These are phyloP conservation scores for Bolborhynchus lineola DNA, from an alignment of 2,113 vertebrate species.

Conservation along the genomic window DNA sequence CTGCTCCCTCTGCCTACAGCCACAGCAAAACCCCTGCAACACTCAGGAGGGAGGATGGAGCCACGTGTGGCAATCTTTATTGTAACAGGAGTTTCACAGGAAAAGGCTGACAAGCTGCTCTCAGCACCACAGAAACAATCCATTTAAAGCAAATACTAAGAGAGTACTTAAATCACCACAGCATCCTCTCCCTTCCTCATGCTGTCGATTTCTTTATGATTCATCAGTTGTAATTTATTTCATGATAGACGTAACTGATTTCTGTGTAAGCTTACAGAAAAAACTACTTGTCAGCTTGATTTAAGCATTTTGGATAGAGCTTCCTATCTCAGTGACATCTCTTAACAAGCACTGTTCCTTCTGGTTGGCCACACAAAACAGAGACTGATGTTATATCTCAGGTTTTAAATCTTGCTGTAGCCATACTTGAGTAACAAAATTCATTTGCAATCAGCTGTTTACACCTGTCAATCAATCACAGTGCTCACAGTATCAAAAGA, in stretches of 20 bases:
- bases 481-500: background rate
- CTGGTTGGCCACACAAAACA: background rate
- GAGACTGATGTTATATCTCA: background rate
- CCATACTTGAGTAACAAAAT: background rate
- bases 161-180: background rate
- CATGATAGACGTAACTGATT: background rate
- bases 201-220: background rate
- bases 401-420: background rate
- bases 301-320: background rate
- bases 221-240: background rate
- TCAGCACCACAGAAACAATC: background rate
- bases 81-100: background rate
- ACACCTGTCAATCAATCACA: background rate
- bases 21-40: background rate
- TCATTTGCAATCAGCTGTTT: background rate
- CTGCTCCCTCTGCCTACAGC: background rate
- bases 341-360: background rate
- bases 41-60: background rate
- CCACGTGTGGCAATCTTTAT: accelerated
- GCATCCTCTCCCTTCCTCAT: background rate
- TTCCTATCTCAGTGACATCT: background rate
- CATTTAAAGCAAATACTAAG: background rate
- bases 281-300: background rate
- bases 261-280: background rate
- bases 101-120: background rate